Conservation (phyloP, 2,797 vertebrate genomes). For the Holocentrus rufus region DNA sequence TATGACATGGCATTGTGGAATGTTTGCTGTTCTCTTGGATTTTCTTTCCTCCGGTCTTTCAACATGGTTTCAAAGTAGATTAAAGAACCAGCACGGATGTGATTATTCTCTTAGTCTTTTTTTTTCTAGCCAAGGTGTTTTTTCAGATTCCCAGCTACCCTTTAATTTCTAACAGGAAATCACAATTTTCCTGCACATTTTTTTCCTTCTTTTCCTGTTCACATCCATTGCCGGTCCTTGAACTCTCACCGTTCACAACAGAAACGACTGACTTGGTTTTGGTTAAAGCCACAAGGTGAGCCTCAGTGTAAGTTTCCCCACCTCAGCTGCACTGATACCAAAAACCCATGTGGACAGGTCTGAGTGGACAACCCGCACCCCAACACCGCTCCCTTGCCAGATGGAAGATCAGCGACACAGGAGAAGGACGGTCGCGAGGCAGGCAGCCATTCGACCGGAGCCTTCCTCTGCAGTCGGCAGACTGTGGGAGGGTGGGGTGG, state of each 20-base stretch:
- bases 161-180: slow-evolving; percentile 11
- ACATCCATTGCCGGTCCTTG: slow-evolving; percentile 17
- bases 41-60: slow-evolving; percentile 30
- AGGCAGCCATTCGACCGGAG: not conserved
- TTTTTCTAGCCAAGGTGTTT: slow-evolving; percentile 3
- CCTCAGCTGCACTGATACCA: not conserved
- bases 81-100: slow-evolving; percentile 39
- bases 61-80: slow-evolving; percentile 17
- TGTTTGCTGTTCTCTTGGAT: slow-evolving; percentile 65
- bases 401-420: slow-evolving; percentile 14
- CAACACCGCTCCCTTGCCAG: not conserved
- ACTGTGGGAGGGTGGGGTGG: slow-evolving; percentile 8
- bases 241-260: slow-evolving; percentile 22
- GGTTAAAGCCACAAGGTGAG: slow-evolving; percentile 41
- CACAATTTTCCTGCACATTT: not conserved
- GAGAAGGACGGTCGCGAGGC: not conserved
- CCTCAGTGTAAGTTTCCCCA: slow-evolving; percentile 17
- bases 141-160: not conserved
- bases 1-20: slow-evolving; percentile 74
- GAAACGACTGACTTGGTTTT: slow-evolving; percentile 63
- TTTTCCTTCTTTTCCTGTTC: not conserved
- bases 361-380: not conserved
- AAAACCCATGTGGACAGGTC: slow-evolving; percentile 8
- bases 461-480: slow-evolving; percentile 42
- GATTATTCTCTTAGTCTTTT: slow-evolving; percentile 12